Conservation (phyloP, 2,113 vertebrate species). For the Centrocercus urophasianus region DNA sequence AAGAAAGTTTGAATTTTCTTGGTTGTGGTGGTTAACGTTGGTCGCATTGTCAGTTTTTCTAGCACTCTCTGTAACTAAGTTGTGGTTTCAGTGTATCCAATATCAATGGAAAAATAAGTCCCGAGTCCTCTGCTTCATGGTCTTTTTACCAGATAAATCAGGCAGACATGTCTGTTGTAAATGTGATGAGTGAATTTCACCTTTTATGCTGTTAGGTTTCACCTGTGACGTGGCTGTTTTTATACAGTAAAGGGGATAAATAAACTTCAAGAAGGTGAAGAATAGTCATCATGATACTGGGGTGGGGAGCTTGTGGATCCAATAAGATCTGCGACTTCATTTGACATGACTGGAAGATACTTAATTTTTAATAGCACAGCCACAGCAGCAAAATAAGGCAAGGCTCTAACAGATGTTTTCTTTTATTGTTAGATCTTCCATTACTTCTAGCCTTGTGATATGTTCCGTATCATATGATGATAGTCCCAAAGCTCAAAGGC, state of each 20-base stretch:
- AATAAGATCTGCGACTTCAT: neutral
- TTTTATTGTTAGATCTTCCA: neutral
- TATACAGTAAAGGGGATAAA: neutral
- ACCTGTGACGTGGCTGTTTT: neutral
- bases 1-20: neutral
- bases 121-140: neutral
- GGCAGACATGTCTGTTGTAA: neutral
- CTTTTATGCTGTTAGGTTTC: neutral
- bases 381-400: neutral
- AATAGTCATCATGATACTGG: neutral
- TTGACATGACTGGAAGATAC: neutral
- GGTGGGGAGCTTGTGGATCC: neutral
- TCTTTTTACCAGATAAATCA: neutral
- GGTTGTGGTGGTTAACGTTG: neutral
- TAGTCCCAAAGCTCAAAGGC: neutral
- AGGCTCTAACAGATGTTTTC: fast-evolving
- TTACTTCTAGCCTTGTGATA: neutral
- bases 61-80: neutral
- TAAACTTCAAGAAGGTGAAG: neutral
- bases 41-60: neutral
- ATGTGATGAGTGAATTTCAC: neutral
- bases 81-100: neutral
- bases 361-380: neutral
- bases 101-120: neutral
- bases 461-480: neutral